phyloP scores from a whole-genome alignment of 2,888 invertebrate genomes.

The Camponotus fellah region DNA sequence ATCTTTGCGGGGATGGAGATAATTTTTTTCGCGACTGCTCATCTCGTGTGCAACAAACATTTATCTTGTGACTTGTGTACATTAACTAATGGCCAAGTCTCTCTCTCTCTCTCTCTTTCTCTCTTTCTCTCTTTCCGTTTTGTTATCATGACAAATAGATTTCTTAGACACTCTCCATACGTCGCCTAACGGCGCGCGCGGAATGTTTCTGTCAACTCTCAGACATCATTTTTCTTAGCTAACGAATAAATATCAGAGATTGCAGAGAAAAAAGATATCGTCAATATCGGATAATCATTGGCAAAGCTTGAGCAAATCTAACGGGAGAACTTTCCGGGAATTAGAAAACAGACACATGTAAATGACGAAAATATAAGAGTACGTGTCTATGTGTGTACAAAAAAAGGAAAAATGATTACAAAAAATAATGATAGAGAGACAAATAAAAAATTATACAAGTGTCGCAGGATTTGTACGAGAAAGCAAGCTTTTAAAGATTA shows the following conservation, averaged over 20 bases:
- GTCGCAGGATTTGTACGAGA: background rate
- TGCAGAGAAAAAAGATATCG: background rate
- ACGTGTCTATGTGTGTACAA: background rate
- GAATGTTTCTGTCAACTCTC: constrained; percentile 65
- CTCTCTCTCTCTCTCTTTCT: background rate
- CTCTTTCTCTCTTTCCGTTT: constrained; percentile 23
- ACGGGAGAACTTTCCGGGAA: background rate
- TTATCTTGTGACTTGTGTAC: constrained; percentile 33
- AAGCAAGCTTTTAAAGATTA: background rate
- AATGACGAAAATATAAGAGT: background rate
- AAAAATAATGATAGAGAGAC: background rate
- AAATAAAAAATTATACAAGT: background rate
- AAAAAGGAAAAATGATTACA: background rate
- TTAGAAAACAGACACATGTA: background rate
- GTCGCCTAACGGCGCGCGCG: constrained; percentile 48
- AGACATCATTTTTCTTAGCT: constrained; percentile 26
- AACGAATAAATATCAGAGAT: background rate
- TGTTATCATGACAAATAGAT: constrained; percentile 74
- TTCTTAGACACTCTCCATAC: constrained; percentile 63
- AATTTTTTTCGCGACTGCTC: constrained; percentile 15
- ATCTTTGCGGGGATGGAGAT: constrained; percentile 14
- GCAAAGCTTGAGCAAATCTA: background rate
- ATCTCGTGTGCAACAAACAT: constrained; percentile 41
- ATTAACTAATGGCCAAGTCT: constrained; percentile 70
- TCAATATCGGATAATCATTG: background rate